Percentiles rank a stretch among this genome's conserved stretches.
Evolutionary conservation across 2,797 vertebrate species (phyloP).

Genomic region (Todus mexicanus): DNA sequence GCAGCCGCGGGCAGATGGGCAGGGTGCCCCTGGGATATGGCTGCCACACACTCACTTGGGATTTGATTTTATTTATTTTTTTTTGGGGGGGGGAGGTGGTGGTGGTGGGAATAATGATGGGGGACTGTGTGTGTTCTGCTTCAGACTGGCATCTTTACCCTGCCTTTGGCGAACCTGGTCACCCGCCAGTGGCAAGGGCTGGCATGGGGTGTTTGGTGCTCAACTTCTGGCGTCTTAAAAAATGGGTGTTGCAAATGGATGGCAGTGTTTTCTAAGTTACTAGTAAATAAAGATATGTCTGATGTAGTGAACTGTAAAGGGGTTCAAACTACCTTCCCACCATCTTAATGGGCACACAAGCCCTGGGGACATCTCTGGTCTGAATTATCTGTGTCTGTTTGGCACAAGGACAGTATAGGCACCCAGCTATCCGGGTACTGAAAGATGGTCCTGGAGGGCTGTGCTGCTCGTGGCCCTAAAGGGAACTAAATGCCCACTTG

Average conservation of each 20-base stretch:
- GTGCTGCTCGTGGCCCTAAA: neutral
- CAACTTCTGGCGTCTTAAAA: accelerated
- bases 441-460: neutral
- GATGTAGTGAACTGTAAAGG: neutral
- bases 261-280: accelerated
- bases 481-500: neutral
- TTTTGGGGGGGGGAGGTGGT: neutral
- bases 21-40: slow-evolving; percentile 2
- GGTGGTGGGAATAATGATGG: too few species aligned
- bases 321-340: neutral
- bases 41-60: accelerated
- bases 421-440: neutral
- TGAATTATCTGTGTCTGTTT: neutral
- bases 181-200: neutral
- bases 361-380: neutral
- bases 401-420: neutral
- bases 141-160: neutral
- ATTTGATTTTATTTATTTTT: neutral
- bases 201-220: neutral
- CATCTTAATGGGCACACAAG: neutral
- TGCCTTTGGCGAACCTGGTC: neutral
- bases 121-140: neutral
- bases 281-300: neutral
- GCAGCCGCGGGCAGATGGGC: slow-evolving; percentile 83
- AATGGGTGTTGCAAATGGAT: neutral